Base-by-base conservation (phyloP, 2,113 vertebrate species). In the Sinocyclocheilus anshuiensis region DNA sequence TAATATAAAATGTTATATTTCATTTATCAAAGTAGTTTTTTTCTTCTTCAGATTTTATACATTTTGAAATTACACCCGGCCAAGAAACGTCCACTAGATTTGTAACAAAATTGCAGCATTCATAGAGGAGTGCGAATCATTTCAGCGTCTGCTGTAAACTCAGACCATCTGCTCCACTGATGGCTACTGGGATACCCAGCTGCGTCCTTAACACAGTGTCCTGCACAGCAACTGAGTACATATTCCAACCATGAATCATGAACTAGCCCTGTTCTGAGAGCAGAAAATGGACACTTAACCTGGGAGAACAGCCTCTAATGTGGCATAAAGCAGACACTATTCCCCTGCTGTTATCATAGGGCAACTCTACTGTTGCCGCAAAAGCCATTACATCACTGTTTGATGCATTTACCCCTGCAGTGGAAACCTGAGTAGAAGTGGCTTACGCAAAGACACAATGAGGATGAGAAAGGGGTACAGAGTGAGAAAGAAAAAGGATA, bases 301-400 rank as follows among this genome's bases (percentile, higher is more conserved):
- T 87, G 78, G 59, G 50, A 87, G 82, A 85, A 61, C 53, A 57
- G 48, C 26, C 61, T 61, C 48, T 87, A 85, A 89, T 89, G 78
- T 82, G 53, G 83, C 77, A 71, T 45, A 65, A 86, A 84, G 50
- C 71, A 77, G 18, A 10, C 77, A 9, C 13, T 90, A 88, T 90
- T 90, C 85, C 91, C 90, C 81, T 77, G 71, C 87, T 92, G 90
- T 88, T 81, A 84, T 85, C 86, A 83, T 82, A 71, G 86, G 81
- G 80, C 69, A 84, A 80, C 80, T 72, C 89, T 80, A 81, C 80
- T 81, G 87, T 88, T 77, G 86, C 87, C 69, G 59, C 71, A 69
- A 15, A 36, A 29, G 65, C 74, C 87, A 93, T 94, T 93, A 93
- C 93, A 89, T 93, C 93, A 94, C 57, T 55, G 75, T 75, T 76